Evolutionary conservation across 2,113 vertebrate genomes (phyloP).

Genomic region (Heloderma charlesbogerti): DNA sequence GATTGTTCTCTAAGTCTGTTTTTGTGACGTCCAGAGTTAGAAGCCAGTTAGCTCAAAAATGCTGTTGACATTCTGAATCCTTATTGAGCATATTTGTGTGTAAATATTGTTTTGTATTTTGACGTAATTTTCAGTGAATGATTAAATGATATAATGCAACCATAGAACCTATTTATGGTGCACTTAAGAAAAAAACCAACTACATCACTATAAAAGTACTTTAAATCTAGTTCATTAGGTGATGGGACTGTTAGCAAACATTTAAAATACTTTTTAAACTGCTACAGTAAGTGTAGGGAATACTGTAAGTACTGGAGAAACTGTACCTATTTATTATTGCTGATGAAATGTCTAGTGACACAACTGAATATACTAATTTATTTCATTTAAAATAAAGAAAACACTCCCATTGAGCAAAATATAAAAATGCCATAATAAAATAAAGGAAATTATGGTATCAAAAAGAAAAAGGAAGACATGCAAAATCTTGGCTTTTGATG

Average conservation of each 20-base stretch:
- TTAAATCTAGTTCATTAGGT: neutral
- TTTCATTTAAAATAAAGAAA: conserved; percentile 10
- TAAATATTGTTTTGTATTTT: neutral
- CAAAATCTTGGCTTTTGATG: neutral
- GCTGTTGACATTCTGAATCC: conserved; percentile 43
- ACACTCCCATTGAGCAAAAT: neutral
- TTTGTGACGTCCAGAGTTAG: conserved; percentile 49
- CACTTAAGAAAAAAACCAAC: neutral
- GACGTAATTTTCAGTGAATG: neutral
- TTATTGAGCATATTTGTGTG: neutral
- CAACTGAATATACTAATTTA: neutral
- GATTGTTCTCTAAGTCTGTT: no score
- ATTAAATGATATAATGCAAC: neutral
- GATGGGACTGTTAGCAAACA: neutral
- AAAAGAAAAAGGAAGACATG: neutral
- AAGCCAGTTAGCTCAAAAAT: conserved; percentile 59
- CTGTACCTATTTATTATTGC: neutral
- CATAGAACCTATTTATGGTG: neutral
- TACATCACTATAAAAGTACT: neutral
- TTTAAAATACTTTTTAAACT: neutral
- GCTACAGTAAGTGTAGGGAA: neutral
- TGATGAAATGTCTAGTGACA: neutral
- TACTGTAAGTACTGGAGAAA: neutral
- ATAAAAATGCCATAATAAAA: neutral
- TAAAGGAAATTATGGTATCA: neutral